Conservation (phyloP, 2,113 vertebrate genomes). For the Ceyx margarethae region DNA sequence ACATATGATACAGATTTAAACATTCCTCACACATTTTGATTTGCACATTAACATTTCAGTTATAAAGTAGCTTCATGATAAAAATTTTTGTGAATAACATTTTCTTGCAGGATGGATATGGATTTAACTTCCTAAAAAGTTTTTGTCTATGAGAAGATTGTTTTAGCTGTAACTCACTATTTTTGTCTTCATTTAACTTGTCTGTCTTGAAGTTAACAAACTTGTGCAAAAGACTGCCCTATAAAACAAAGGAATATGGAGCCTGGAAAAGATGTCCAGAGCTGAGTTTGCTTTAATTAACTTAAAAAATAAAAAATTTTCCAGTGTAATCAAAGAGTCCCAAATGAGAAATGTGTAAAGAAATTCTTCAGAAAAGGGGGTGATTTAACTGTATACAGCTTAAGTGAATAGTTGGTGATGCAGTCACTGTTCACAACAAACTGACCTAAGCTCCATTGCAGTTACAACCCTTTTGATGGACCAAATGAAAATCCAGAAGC, state of each 20-base stretch:
- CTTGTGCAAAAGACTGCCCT: background rate
- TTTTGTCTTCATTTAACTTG: background rate
- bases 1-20: no score
- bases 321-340: background rate
- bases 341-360: background rate
- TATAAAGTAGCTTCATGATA: background rate
- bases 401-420: background rate
- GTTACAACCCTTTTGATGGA: slow-evolving; percentile 97
- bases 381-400: background rate
- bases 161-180: background rate
- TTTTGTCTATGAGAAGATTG: background rate
- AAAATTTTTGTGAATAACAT: background rate
- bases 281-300: background rate
- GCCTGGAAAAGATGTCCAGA: background rate
- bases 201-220: background rate
- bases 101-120: background rate
- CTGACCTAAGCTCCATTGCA: background rate
- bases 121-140: background rate
- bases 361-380: background rate
- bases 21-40: background rate
- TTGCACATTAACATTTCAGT: background rate
- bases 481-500: slow-evolving; percentile 98
- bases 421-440: background rate
- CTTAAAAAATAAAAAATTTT: background rate
- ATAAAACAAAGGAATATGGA: background rate